Conservation (phyloP, 2,113 vertebrate genomes). For the Burhinus bistriatus region DNA sequence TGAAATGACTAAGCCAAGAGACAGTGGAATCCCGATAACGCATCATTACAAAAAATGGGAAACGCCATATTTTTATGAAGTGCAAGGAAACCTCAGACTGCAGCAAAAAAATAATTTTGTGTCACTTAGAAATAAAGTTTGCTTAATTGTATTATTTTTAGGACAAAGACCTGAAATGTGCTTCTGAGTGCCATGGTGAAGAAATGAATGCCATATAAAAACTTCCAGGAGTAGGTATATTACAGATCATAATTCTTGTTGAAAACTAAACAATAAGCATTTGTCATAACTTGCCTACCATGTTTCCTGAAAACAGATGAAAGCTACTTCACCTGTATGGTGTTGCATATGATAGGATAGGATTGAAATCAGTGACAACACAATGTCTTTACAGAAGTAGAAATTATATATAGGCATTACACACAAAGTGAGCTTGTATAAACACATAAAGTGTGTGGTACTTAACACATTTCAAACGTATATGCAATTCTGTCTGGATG, state of each 20-base stretch:
- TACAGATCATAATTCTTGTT: neutral
- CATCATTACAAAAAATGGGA: neutral
- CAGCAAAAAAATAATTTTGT: neutral
- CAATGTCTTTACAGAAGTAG: neutral
- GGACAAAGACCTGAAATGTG: neutral
- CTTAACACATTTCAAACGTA: neutral
- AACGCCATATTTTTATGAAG: neutral
- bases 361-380: neutral
- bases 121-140: neutral
- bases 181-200: neutral
- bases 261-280: neutral
- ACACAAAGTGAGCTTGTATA: neutral
- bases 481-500: neutral
- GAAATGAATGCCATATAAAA: neutral
- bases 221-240: neutral
- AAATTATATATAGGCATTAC: neutral
- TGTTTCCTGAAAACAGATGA: neutral
- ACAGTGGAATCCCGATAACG: neutral
- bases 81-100: neutral
- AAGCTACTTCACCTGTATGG: neutral
- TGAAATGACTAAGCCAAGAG: neutral
- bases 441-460: neutral
- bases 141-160: neutral
- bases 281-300: neutral
- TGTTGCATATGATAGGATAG: neutral